A percentile compares a stretch with the other conserved stretches of the same genome.
Evolutionary conservation across 2,888 invertebrate species (phyloP).

Genomic region (Stictocephala bisonia): DNA sequence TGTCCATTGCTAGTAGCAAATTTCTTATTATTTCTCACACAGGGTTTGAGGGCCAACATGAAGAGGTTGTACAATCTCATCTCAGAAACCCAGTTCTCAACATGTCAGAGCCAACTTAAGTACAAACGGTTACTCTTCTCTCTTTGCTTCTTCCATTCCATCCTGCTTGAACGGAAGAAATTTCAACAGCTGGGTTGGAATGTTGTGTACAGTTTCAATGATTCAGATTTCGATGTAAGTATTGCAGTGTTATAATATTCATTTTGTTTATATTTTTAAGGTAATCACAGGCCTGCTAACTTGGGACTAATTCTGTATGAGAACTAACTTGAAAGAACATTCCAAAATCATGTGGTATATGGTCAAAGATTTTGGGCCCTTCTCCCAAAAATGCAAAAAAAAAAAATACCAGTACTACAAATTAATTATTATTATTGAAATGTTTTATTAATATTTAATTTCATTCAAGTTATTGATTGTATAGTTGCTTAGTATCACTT

Average conservation of each 20-base stretch:
- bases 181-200: conserved; percentile 93
- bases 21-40: conserved; percentile 47
- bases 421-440: too few species aligned
- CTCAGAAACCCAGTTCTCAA: conserved; percentile 79
- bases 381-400: too few species aligned
- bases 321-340: too few species aligned
- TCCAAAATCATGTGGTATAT: too few species aligned
- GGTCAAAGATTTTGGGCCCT: too few species aligned
- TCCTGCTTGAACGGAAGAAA: conserved; percentile 85
- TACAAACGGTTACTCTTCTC: conserved; percentile 84
- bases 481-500: too few species aligned
- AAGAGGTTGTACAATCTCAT: conserved; percentile 83
- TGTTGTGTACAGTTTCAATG: conserved; percentile 89
- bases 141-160: conserved; percentile 87
- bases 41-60: conserved; percentile 89
- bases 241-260: not conserved
- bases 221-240: conserved; percentile 87
- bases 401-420: too few species aligned
- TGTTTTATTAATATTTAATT: too few species aligned
- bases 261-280: conserved; percentile 8
- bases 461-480: too few species aligned
- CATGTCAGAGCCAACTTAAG: conserved; percentile 75
- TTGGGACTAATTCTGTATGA: too few species aligned
- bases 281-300: too few species aligned
- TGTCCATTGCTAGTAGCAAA: too few species aligned